phyloP scores from a whole-genome alignment of 2,888 invertebrate species.

The Phasia obesa region DNA sequence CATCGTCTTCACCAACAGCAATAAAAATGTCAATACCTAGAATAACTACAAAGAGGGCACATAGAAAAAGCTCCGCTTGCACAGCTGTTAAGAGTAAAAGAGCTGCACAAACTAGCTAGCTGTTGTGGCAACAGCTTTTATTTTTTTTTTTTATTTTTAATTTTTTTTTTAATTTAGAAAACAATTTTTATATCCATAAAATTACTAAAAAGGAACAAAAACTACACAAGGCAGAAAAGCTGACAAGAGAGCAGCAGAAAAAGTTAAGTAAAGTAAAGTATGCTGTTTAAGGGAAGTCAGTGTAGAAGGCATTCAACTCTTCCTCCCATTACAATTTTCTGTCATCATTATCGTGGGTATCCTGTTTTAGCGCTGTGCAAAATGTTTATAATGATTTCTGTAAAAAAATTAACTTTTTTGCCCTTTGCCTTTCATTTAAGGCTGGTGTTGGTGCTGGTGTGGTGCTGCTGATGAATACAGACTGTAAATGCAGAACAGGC shows the following conservation, averaged over 20 bases:
- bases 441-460: slow-evolving; percentile 5
- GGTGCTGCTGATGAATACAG: neutral
- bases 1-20: slow-evolving; percentile 18
- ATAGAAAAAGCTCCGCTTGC: slow-evolving; percentile 22
- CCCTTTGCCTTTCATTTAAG: slow-evolving; percentile 31
- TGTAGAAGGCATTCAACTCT: slow-evolving; percentile 61
- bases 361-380: no score
- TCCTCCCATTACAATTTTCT: slow-evolving; percentile 53
- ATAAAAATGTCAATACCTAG: slow-evolving; percentile 31
- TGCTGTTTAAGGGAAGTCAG: slow-evolving; percentile 39
- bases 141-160: neutral
- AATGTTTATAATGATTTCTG: slow-evolving; percentile 59
- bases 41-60: neutral
- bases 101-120: slow-evolving; percentile 47
- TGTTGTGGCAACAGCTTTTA: slow-evolving; percentile 38
- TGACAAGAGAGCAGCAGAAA: slow-evolving; percentile 20
- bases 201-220: slow-evolving; percentile 27
- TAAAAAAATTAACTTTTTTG: slow-evolving; percentile 60
- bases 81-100: slow-evolving; percentile 36
- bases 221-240: slow-evolving; percentile 13
- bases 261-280: no score
- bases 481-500: slow-evolving; percentile 33
- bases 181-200: slow-evolving; percentile 51
- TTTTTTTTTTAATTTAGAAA: slow-evolving; percentile 1
- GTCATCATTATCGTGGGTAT: slow-evolving; percentile 63